These are phyloP conservation scores for Cantharis rustica DNA, from an alignment of 2,888 invertebrate genomes.

Conservation along the genomic window DNA sequence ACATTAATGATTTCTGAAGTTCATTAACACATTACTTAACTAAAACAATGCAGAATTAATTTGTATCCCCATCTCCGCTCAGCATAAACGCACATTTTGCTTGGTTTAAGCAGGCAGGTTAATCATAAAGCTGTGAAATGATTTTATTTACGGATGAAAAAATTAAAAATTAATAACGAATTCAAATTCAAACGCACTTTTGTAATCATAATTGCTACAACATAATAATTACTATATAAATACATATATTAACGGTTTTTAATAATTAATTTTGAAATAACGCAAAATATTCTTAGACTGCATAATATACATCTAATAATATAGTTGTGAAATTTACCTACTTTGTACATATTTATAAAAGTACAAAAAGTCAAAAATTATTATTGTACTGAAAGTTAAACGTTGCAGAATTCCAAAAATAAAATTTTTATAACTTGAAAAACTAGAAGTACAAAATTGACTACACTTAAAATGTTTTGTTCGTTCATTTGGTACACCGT, in stretches of 20 bases:
- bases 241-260: background rate
- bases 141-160: background rate
- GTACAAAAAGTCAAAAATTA: too few relatives aligned
- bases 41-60: background rate
- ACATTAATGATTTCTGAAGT: background rate
- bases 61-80: background rate
- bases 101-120: background rate
- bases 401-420: too few relatives aligned
- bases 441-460: too few relatives aligned
- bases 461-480: too few relatives aligned
- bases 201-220: background rate
- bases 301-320: too few relatives aligned
- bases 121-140: background rate
- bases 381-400: too few relatives aligned
- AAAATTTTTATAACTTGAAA: too few relatives aligned
- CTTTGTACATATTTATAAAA: too few relatives aligned
- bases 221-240: background rate
- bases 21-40: background rate
- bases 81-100: background rate
- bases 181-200: background rate
- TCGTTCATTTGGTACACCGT: too few relatives aligned
- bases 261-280: too few relatives aligned
- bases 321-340: too few relatives aligned
- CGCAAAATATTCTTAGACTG: too few relatives aligned
- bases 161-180: background rate